Evolutionary conservation across 2,797 vertebrate genomes (phyloP).

Genomic region (Meda fulgida): DNA sequence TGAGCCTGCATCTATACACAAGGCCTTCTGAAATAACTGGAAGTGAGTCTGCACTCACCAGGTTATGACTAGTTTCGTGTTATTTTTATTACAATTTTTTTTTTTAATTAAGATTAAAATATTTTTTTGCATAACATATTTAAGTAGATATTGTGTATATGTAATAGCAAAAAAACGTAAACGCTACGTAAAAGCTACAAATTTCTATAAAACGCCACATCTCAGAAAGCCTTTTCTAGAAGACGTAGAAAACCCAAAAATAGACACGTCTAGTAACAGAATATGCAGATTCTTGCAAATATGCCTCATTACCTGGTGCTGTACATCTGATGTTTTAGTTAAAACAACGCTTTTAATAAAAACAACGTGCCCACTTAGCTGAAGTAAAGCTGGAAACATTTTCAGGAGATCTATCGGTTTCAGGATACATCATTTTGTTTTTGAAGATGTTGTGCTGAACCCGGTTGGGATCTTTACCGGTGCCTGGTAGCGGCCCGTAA

Average conservation of each 20-base stretch:
- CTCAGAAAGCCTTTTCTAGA: conserved; percentile 12
- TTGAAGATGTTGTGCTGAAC: conserved; percentile 21
- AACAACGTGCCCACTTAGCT: conserved; percentile 6
- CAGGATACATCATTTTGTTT: conserved; percentile 15
- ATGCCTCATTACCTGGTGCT: conserved; percentile 46
- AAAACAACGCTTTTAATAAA: neutral
- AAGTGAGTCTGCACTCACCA: conserved; percentile 49
- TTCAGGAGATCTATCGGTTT: conserved; percentile 4
- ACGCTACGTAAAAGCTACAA: neutral
- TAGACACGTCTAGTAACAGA: conserved; percentile 3
- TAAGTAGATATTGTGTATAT: conserved; percentile 36
- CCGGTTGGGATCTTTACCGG: conserved; percentile 10
- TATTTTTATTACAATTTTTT: conserved; percentile 1
- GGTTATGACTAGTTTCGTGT: conserved; percentile 44
- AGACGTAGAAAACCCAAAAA: conserved; percentile 2
- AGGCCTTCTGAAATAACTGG: conserved; percentile 56
- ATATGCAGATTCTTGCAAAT: conserved; percentile 47
- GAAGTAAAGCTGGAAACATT: conserved; percentile 21
- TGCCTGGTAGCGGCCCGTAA: conserved; percentile 38
- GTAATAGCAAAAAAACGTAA: conserved; percentile 26
- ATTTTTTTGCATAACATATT: conserved; percentile 13
- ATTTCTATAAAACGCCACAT: neutral
- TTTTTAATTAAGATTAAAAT: conserved; percentile 6
- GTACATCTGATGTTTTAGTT: conserved; percentile 29
- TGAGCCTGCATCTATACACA: conserved; percentile 3